These are phyloP conservation scores for Sparus aurata DNA, from an alignment of 2,797 vertebrate species.

Conservation along the genomic window DNA sequence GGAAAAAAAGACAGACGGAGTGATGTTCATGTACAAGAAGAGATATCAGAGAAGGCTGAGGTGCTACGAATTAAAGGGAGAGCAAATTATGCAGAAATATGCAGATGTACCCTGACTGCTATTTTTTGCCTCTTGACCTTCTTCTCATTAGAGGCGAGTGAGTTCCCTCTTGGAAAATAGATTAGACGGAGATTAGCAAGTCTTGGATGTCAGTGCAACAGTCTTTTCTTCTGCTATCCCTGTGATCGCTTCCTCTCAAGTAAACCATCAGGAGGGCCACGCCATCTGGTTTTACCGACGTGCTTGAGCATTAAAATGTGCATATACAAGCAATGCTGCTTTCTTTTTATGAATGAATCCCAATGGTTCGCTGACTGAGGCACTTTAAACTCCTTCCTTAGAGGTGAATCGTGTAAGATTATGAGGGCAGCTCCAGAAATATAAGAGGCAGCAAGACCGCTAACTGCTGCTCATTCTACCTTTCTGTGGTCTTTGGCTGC, in stretches of 20 bases:
- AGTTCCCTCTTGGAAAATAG: conserved; percentile 40
- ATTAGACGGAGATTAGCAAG: conserved; percentile 40
- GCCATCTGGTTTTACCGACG: not conserved
- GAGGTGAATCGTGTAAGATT: too few relatives aligned
- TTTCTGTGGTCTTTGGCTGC: too few relatives aligned
- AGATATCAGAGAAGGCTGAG: not conserved
- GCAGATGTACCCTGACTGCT: conserved; percentile 11
- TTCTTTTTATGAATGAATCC: not conserved
- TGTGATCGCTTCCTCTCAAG: not conserved
- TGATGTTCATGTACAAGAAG: not conserved
- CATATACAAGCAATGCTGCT: not conserved
- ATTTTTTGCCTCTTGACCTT: conserved; percentile 40
- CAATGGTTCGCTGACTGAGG: not conserved
- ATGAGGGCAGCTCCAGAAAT: too few relatives aligned
- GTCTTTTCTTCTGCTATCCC: conserved; percentile 5
- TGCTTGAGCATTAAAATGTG: not conserved
- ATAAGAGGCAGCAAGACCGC: too few relatives aligned
- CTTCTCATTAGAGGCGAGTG: conserved; percentile 14
- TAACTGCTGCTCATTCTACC: too few relatives aligned
- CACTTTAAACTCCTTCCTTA: not conserved
- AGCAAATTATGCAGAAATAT: conserved; percentile 30
- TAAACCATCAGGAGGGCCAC: not conserved
- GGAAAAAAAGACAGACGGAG: not conserved
- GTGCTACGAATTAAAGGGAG: not conserved
- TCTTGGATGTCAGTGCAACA: conserved; percentile 9